Percentiles rank a stretch among this genome's conserved stretches.
Evolutionary conservation across 2,113 vertebrate species (phyloP).

Genomic region (Phainopepla nitens): DNA sequence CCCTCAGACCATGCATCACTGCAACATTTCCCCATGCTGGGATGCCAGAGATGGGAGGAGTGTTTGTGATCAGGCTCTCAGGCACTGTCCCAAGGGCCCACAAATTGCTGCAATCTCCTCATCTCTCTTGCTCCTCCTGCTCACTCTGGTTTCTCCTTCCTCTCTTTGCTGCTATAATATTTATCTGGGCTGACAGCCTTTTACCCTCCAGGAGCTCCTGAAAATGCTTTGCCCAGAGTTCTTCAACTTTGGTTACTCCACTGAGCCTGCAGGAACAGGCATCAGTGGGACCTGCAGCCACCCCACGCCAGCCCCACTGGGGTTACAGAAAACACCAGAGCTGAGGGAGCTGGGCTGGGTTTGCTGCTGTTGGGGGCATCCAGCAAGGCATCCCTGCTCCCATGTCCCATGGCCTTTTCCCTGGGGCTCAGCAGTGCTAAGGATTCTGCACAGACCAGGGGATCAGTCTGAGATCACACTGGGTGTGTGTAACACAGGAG

Average conservation of each 20-base stretch:
- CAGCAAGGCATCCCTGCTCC: not conserved
- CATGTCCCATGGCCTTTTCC: not conserved
- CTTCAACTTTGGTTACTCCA: not conserved
- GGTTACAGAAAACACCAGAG: not conserved
- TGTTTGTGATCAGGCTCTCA: not conserved
- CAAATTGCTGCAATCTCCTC: not conserved
- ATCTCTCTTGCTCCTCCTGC: not conserved
- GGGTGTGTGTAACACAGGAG: no score
- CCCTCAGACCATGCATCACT: fast-evolving
- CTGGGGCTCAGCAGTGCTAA: not conserved
- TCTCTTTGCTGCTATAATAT: not conserved
- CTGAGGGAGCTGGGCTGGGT: not conserved
- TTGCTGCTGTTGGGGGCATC: not conserved
- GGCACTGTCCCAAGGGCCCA: not conserved
- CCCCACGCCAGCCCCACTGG: not conserved
- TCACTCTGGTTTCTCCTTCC: not conserved
- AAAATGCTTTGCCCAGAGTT: not conserved
- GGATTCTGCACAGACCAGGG: not conserved
- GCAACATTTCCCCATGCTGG: not conserved
- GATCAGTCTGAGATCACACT: not conserved
- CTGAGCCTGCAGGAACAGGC: not conserved
- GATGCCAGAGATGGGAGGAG: fast-evolving
- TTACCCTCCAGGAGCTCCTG: not conserved
- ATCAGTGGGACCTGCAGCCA: not conserved
- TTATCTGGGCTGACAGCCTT: not conserved